Evolutionary conservation across 2,888 invertebrate species (phyloP), one percentile per base, ranked within the genome.

Genomic region (Heteromyza rotundicornis): DNA sequence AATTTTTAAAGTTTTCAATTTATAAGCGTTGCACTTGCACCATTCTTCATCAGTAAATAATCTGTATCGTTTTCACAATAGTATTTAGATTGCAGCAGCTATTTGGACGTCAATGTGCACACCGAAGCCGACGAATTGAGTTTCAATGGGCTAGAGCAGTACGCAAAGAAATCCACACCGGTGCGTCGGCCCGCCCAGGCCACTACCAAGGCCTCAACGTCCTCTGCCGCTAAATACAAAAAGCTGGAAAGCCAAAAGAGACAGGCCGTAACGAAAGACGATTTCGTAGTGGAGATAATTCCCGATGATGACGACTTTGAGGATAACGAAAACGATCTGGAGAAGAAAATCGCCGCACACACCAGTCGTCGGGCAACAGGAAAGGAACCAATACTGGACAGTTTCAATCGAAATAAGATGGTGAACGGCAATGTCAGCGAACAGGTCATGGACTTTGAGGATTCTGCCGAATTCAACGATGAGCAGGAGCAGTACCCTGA

Each of bases 71-170:
- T 35, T 54, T 53, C 17, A 17, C 23, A 35, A 35, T 57, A 75
- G 74, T 75, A 70, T 64, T 70, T 73, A 49, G 74, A 75, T 64
- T 75, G 72, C 44, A 63, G 68, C 40, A 72, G 65, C 58, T 74
- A 72, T 63, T 69, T 75, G 65, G 74, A 73, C 58, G 71, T 73
- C 7, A 73, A 68, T 58, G 73, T 74, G 1, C 71, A 74, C 62
- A 72, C 71, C 1, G 72, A 73, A 20, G 61, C 73, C 1, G 74
- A 74, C 49, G 74, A 70, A 16, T 60, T 68, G 5, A 68, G 65
- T n/a, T 58, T 58, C 22, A 73, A 67, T 65, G 70, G 67, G 44
- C 61, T 50, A 7, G 60, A 59, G 14, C 59, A 57, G 10, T 19
- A 40, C 24, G 27, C 50, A 16, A 20, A 44, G 16, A 63, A 60